A percentile compares a stretch with the other conserved stretches of the same genome.
Conservation (phyloP, 2,113 vertebrate genomes). For the Hipposideros armiger region DNA sequence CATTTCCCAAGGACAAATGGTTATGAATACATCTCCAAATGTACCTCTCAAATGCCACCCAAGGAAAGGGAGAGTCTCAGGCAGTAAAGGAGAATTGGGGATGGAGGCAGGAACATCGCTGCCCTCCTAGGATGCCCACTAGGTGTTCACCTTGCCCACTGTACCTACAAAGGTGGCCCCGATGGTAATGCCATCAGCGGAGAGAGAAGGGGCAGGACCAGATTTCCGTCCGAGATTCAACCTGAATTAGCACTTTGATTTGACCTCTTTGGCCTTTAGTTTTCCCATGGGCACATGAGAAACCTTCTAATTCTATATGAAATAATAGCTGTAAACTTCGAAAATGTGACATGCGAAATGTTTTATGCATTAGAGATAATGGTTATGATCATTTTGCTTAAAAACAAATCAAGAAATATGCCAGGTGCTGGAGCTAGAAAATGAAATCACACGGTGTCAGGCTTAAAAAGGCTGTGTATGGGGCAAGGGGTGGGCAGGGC, state of each 20-base stretch:
- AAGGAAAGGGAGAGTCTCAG: not conserved
- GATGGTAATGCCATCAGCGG: not conserved
- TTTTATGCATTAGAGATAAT: not conserved
- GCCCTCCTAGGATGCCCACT: not conserved
- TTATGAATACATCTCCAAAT: not conserved
- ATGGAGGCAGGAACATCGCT: not conserved
- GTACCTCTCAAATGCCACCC: not conserved
- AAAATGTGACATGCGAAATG: not conserved
- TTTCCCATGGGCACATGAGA: not conserved
- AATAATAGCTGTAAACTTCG: not conserved
- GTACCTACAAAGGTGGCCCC: not conserved
- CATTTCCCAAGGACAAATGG: not conserved
- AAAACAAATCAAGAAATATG: not conserved
- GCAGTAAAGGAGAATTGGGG: not conserved
- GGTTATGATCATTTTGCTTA: not conserved
- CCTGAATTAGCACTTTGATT: not conserved
- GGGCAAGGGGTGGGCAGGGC: not conserved
- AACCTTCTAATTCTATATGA: conserved; percentile 16
- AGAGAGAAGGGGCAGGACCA: not conserved
- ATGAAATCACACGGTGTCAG: not conserved
- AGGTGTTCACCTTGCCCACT: not conserved
- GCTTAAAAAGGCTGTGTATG: not conserved
- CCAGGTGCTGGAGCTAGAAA: not conserved
- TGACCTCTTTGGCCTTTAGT: not conserved
- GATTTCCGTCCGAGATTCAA: not conserved